Percentiles rank a stretch among this genome's conserved stretches.
These are phyloP conservation scores for Halesus radiatus DNA, from an alignment of 1,140 invertebrate genomes.

Conservation along the genomic window DNA sequence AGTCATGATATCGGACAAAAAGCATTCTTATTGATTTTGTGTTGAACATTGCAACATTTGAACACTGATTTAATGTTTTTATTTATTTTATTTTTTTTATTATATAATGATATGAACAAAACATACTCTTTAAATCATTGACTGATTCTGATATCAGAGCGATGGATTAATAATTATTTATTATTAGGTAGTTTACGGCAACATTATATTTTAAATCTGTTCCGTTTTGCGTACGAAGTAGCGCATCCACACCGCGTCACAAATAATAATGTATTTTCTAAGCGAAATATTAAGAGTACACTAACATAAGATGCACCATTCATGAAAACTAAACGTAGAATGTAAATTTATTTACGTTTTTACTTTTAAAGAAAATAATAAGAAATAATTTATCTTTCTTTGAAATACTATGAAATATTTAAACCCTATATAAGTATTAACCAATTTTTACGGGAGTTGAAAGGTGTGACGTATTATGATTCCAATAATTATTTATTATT, in stretches of 20 bases:
- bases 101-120: too few relatives aligned
- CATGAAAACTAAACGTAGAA: slow-evolving; percentile 18
- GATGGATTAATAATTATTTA: slow-evolving; percentile 2
- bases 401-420: slow-evolving; percentile 19
- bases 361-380: slow-evolving; percentile 30
- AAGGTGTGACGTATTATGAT: neutral
- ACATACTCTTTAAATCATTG: neutral
- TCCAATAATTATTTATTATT: slow-evolving; percentile 7
- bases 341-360: slow-evolving; percentile 27
- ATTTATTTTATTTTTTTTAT: too few relatives aligned
- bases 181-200: neutral
- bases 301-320: slow-evolving; percentile 21
- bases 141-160: slow-evolving; percentile 10
- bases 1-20: too few relatives aligned
- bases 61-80: too few relatives aligned
- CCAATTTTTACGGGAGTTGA: slow-evolving; percentile 18
- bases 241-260: neutral
- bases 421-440: slow-evolving; percentile 22
- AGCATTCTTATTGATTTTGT: too few relatives aligned
- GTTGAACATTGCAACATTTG: too few relatives aligned
- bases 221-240: neutral
- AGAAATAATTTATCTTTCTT: neutral
- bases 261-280: slow-evolving; percentile 9
- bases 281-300: slow-evolving; percentile 9
- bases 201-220: neutral